Evolutionary conservation across 2,888 invertebrate genomes (phyloP).

Genomic region (Ophioninae sp.): DNA sequence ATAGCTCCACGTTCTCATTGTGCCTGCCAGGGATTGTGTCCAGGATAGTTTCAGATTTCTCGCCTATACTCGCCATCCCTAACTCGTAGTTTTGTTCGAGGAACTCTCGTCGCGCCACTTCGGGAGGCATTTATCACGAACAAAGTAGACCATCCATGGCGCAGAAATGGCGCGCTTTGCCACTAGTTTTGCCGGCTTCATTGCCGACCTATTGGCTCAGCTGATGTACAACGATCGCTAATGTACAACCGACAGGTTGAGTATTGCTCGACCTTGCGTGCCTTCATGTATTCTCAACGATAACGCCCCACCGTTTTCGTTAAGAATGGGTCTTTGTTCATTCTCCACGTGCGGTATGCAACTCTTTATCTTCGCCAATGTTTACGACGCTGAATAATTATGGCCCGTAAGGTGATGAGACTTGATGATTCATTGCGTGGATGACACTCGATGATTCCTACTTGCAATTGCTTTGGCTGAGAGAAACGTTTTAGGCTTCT

Average conservation of each 20-base stretch:
- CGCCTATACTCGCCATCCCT: constrained; percentile 5
- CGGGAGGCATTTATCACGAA: constrained; percentile 46
- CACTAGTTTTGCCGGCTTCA: not conserved
- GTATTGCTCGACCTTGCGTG: constrained; percentile 29
- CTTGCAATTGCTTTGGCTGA: too few species aligned
- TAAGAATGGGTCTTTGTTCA: not conserved
- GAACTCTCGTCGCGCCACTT: constrained; percentile 30
- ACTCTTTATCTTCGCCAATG: not conserved
- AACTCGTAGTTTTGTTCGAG: constrained; percentile 1
- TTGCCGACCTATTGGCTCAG: constrained; percentile 11
- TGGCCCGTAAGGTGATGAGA: too few species aligned
- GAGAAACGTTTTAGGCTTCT: too few species aligned
- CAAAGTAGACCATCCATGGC: constrained; percentile 42
- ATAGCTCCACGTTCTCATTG: constrained; percentile 10
- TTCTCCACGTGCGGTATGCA: constrained; percentile 1
- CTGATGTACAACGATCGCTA: constrained; percentile 8
- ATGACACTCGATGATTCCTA: too few species aligned
- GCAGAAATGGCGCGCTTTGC: constrained; percentile 22
- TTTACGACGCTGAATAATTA: too few species aligned
- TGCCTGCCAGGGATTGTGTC: constrained; percentile 24
- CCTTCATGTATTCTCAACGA: constrained; percentile 11
- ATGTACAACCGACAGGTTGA: not conserved
- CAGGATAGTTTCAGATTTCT: constrained; percentile 19
- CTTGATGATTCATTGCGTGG: too few species aligned
- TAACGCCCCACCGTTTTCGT: constrained; percentile 9